A percentile compares a stretch with the other conserved stretches of the same genome.
phyloP scores from a whole-genome alignment of 2,888 invertebrate species.

The Heliconius ethilla region DNA sequence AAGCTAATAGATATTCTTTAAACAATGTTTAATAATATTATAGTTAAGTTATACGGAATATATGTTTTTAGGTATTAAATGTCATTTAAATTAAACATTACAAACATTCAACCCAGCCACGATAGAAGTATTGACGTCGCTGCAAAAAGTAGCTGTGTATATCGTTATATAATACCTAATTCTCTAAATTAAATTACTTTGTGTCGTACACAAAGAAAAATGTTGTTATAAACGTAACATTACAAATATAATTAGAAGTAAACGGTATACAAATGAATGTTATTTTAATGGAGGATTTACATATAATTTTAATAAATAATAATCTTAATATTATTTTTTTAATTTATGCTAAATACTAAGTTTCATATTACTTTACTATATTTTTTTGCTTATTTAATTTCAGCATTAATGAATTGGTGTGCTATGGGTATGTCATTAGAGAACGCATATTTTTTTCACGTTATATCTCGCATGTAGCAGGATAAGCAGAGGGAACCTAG shows the following conservation, averaged over 20 bases:
- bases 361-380: not conserved
- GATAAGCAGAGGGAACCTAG: no score
- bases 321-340: not conserved
- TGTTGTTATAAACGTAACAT: not conserved
- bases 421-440: not conserved
- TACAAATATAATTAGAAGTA: not conserved
- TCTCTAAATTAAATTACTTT: constrained; percentile 12
- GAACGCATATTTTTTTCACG: no score
- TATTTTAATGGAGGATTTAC: not conserved
- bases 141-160: not conserved
- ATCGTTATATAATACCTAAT: not conserved
- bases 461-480: no score
- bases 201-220: not conserved
- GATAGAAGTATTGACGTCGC: not conserved
- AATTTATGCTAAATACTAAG: not conserved
- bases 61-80: not conserved
- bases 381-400: not conserved
- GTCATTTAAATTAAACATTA: not conserved
- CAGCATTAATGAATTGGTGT: not conserved
- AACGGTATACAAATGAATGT: not conserved
- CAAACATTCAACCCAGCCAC: not conserved
- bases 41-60: not conserved
- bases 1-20: not conserved
- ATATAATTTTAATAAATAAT: not conserved
- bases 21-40: not conserved